Base-by-base conservation (phyloP, 2,113 vertebrate species). In the Emydura subglobosa region DNA sequence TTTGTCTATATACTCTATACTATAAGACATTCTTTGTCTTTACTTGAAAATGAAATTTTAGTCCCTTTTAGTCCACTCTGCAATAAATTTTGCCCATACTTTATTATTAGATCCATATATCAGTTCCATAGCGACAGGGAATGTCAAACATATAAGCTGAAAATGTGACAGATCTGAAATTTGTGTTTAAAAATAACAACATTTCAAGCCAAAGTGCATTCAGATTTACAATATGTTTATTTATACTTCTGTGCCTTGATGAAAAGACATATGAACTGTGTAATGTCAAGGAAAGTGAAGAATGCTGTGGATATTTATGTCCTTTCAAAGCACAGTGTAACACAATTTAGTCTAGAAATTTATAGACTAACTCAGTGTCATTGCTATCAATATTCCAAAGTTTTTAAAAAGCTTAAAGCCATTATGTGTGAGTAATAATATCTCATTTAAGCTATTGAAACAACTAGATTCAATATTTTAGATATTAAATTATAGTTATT, bases 121-220 rank as follows among this genome's bases (percentile, higher is more conserved):
- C n/a, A 93, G 6, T 29, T 95, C 79, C 76, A 54, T 25, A 76
- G 39, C 53, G 81, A 91, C 61, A 92, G 5, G 3, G 2, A 7
- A 51, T 91, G 34, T 93, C 79, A 95, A 95, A 96, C 79, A 68
- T 13, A 44, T 88, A 92, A 92, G 74, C 55, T 86, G 44, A 85
- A 96, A 94, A 94, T 90, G 16, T 59, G n/a, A 91, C 76, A 92
- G 59, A 92, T n/a, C 24, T 90, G 78, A 93, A 94, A 88, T 91
- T 85, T 92, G 13, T 89, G 44, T 85, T 97, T 91, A 96, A 93
- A 95, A 91, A 90, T 68, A 93, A 83, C 21, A 95, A 42, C 39
- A 88, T 86, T 95, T 96, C 50, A 97, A 95, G 42, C 25, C 82
- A 96, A 96, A 95, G 25, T 95, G 21, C 34, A 89, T 93, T 97